Evolutionary conservation across 2,888 invertebrate genomes (phyloP).

Genomic region (Drosophila limbata): DNA sequence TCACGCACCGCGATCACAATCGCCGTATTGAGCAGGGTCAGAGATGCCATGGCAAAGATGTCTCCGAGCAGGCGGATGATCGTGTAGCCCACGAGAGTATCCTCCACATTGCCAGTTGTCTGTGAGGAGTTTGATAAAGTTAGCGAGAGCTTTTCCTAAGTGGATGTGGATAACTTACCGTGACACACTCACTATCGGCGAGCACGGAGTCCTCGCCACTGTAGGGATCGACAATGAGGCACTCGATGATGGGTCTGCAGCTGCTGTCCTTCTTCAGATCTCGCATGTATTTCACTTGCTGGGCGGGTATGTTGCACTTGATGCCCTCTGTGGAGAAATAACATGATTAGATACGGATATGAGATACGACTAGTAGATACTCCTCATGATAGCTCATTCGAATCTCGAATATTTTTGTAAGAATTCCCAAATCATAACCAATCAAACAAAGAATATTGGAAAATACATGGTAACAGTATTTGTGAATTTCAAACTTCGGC

Average conservation of each 20-base stretch:
- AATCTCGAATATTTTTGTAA: no score
- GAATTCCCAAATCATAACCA: no score
- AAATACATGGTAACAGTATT: no score
- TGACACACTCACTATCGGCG: conserved; percentile 89
- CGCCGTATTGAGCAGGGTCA: conserved; percentile 90
- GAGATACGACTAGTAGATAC: conserved; percentile 1
- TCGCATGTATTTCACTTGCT: conserved; percentile 85
- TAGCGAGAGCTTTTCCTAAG: not conserved
- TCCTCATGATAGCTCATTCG: not conserved
- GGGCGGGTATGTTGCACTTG: conserved; percentile 88
- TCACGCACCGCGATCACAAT: conserved; percentile 93
- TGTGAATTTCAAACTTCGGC: no score
- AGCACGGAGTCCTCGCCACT: conserved; percentile 89
- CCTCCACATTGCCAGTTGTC: conserved; percentile 88
- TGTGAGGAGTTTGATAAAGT: conserved; percentile 18
- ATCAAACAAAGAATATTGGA: no score
- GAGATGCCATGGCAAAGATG: conserved; percentile 90
- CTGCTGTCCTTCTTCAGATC: conserved; percentile 71
- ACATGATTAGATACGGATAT: not conserved
- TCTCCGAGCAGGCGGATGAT: conserved; percentile 90
- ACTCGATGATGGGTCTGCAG: conserved; percentile 90
- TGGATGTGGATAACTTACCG: conserved; percentile 58
- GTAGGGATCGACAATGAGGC: conserved; percentile 90
- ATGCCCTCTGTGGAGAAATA: conserved; percentile 85
- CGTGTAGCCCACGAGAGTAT: conserved; percentile 90